Percentiles rank a stretch among this genome's conserved stretches.
Evolutionary conservation across 2,888 invertebrate species (phyloP).

Genomic region (Chalcis sispes): DNA sequence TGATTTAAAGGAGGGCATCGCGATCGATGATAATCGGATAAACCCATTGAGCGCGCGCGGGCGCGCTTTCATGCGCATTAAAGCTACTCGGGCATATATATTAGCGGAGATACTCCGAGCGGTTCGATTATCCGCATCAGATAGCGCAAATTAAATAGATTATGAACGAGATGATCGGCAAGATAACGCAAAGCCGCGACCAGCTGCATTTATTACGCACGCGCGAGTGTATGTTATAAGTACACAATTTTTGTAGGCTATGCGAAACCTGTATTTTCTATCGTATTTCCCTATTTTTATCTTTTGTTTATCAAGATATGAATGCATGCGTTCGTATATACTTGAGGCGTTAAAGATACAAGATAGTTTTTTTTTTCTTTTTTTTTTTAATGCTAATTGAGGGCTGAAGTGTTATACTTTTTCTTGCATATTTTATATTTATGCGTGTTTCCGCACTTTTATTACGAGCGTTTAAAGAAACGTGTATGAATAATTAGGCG

Average conservation of each 20-base stretch:
- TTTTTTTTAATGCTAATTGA: conserved; percentile 15
- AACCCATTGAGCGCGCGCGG: no score
- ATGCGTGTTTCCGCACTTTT: no score
- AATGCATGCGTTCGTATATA: not conserved
- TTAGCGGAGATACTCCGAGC: not conserved
- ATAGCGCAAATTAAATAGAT: conserved; percentile 50
- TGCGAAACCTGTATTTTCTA: not conserved
- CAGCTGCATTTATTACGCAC: not conserved
- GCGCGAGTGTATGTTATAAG: no score
- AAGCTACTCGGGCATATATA: conserved; percentile 5
- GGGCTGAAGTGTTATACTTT: not conserved
- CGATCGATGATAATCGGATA: no score
- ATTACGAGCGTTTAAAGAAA: no score
- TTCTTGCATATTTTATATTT: no score
- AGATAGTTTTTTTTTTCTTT: conserved; percentile 4
- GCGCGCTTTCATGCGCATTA: not conserved
- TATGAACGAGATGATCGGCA: conserved; percentile 33
- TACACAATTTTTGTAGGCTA: conserved; percentile 8
- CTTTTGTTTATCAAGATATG: not conserved
- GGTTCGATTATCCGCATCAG: conserved; percentile 24
- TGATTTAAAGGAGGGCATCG: no score
- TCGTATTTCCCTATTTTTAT: not conserved
- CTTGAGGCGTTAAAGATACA: conserved; percentile 31
- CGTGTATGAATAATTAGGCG: no score
- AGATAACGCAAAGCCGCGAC: not conserved